A percentile compares a stretch with the other conserved stretches of the same genome.
phyloP scores from a whole-genome alignment of 2,113 vertebrate species.

The Ifrita kowaldi region DNA sequence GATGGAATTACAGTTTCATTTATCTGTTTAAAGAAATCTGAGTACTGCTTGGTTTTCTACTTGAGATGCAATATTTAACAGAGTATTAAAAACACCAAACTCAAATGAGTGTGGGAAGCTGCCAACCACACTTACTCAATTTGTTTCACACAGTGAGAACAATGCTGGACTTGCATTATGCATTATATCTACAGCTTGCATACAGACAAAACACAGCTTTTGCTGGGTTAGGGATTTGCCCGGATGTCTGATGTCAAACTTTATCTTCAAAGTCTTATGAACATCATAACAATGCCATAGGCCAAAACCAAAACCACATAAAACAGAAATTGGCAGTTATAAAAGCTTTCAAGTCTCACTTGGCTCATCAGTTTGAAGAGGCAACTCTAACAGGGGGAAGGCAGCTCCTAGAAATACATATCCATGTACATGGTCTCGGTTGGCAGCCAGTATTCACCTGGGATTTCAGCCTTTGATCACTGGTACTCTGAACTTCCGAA shows the following conservation, averaged over 20 bases:
- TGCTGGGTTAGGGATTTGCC: neutral
- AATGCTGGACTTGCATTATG: neutral
- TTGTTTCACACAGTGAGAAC: neutral
- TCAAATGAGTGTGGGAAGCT: neutral
- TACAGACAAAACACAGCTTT: neutral
- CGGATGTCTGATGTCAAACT: neutral
- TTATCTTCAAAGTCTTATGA: neutral
- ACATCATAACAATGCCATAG: neutral
- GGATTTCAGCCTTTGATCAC: neutral
- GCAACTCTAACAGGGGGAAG: neutral
- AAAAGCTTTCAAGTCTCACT: conserved; percentile 21
- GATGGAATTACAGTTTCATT: conserved; percentile 41
- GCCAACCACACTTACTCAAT: neutral
- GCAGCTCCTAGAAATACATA: neutral
- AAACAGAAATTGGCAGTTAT: neutral
- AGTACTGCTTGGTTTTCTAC: neutral
- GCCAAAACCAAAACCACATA: neutral
- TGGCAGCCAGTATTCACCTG: neutral
- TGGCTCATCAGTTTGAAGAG: neutral
- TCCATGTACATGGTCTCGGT: neutral
- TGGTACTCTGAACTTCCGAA: neutral
- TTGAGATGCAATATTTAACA: conserved; percentile 1
- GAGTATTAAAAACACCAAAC: neutral
- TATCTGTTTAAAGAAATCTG: conserved; percentile 40
- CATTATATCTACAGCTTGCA: neutral